Conservation (phyloP, 2,888 invertebrate species). For the Melikaiella ostensackeni region DNA sequence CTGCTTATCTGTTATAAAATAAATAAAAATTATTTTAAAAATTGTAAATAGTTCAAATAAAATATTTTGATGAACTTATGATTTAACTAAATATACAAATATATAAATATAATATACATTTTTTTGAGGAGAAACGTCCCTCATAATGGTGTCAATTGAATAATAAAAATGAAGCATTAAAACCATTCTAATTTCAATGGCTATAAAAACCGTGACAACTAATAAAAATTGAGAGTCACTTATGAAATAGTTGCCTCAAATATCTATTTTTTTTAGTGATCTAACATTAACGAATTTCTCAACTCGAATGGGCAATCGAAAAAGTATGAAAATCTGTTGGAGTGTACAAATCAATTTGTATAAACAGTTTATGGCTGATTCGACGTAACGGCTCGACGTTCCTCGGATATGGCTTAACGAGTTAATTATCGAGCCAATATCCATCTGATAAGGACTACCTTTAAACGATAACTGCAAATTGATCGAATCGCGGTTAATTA, state of each 20-base stretch:
- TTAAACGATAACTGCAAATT: conserved; percentile 30
- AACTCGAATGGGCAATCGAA: neutral
- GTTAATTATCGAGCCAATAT: conserved; percentile 32
- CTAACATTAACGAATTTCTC: neutral
- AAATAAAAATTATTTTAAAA: too few species aligned
- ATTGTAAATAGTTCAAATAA: too few species aligned
- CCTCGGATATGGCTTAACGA: conserved; percentile 19
- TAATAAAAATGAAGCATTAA: too few species aligned
- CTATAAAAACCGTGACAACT: neutral
- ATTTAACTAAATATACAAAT: too few species aligned
- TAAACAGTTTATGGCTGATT: neutral
- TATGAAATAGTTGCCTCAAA: neutral
- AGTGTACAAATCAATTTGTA: neutral
- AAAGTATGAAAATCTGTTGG: neutral
- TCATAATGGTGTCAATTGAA: too few species aligned
- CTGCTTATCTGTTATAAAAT: too few species aligned
- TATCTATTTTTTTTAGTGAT: neutral
- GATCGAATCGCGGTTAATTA: conserved; percentile 30
- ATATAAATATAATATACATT: too few species aligned
- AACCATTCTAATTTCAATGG: too few species aligned
- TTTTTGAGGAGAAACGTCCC: too few species aligned
- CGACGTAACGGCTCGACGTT: neutral
- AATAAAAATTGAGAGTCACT: neutral
- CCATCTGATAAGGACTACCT: conserved; percentile 4
- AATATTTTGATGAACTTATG: too few species aligned